A percentile compares a stretch with the other conserved stretches of the same genome.
These are phyloP conservation scores for Dipodomys stephensi DNA, from an alignment of 2,113 vertebrate species.

Conservation along the genomic window DNA sequence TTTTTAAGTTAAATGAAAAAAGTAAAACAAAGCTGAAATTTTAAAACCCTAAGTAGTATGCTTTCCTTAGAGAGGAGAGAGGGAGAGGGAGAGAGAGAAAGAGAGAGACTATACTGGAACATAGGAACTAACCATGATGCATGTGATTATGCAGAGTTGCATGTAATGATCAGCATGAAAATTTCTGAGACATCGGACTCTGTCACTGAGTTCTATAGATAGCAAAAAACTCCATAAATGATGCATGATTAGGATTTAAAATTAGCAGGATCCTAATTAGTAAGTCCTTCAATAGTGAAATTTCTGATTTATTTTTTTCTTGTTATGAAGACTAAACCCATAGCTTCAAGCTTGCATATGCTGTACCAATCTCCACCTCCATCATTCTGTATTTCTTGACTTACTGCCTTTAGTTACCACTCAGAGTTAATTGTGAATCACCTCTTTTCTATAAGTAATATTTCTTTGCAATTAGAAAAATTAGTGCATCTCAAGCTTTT, in stretches of 20 bases:
- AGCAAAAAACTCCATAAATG: neutral
- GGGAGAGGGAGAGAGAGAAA: neutral
- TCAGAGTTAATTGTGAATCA: conserved; percentile 10
- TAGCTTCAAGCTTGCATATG: too few species aligned
- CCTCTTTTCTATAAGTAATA: conserved; percentile 30
- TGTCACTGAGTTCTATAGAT: neutral
- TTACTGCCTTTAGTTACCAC: conserved; percentile 1
- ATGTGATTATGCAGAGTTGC: neutral
- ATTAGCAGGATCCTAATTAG: neutral
- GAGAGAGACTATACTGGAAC: neutral
- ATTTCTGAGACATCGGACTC: neutral
- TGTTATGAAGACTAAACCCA: too few species aligned
- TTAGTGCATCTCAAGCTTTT: neutral
- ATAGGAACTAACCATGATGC: neutral
- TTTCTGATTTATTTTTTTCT: too few species aligned
- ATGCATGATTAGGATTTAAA: neutral
- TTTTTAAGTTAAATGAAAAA: neutral
- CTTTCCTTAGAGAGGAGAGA: neutral
- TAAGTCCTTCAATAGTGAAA: neutral
- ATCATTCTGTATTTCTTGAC: neutral
- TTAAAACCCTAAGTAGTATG: neutral
- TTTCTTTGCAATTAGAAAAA: neutral
- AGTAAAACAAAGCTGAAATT: neutral
- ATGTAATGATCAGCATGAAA: neutral
- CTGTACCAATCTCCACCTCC: neutral